phyloP scores from a whole-genome alignment of 2,888 invertebrate species.

The Gryllus longicercus region DNA sequence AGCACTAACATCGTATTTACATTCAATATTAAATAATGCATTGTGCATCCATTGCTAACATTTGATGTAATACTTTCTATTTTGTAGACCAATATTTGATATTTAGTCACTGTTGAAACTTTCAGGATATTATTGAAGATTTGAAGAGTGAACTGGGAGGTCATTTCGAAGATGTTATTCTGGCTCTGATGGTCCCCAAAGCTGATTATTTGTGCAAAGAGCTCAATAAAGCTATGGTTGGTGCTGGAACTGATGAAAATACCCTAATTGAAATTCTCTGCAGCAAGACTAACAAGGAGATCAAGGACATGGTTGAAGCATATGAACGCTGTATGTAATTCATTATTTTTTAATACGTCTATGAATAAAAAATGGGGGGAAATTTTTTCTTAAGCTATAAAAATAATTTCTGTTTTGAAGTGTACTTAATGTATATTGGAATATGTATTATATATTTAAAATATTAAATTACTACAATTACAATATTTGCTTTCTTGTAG shows the following conservation, averaged over 20 bases:
- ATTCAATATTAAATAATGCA: too few species aligned
- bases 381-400: too few species aligned
- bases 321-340: constrained; percentile 59
- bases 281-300: constrained; percentile 64
- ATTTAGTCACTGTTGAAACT: too few species aligned
- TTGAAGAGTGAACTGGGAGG: constrained; percentile 71
- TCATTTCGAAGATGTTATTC: constrained; percentile 69
- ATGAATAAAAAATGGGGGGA: neutral
- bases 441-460: too few species aligned
- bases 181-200: constrained; percentile 66
- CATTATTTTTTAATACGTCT: constrained; percentile 37
- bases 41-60: too few species aligned
- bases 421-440: too few species aligned
- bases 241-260: constrained; percentile 70
- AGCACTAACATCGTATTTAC: too few species aligned
- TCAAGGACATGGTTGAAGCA: constrained; percentile 57
- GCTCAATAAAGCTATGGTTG: constrained; percentile 69
- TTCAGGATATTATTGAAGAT: constrained; percentile 63
- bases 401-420: too few species aligned
- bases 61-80: too few species aligned
- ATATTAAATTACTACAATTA: too few species aligned
- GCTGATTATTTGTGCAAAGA: constrained; percentile 69
- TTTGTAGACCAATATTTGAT: too few species aligned
- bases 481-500: too few species aligned
- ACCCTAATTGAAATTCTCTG: constrained; percentile 73